These are phyloP conservation scores for Ursus arctos DNA, from an alignment of 2,113 vertebrate species.

Conservation along the genomic window DNA sequence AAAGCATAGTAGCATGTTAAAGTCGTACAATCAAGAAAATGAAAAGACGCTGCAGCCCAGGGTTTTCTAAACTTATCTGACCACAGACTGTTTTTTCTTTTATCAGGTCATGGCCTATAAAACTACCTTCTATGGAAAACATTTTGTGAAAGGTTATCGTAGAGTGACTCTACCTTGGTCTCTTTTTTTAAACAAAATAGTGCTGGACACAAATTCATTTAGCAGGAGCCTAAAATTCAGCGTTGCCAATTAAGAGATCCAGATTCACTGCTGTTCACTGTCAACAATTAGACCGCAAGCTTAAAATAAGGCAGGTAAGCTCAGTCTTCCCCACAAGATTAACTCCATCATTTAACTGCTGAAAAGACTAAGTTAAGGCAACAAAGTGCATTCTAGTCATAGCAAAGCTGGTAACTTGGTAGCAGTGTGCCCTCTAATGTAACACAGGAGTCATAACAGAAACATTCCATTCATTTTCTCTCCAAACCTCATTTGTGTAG, in stretches of 20 bases:
- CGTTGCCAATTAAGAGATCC: background rate
- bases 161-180: background rate
- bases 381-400: background rate
- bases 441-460: background rate
- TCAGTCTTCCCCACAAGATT: background rate
- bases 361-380: background rate
- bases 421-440: constrained; percentile 82
- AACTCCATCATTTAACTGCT: background rate
- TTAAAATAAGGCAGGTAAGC: background rate
- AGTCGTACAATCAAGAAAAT: background rate
- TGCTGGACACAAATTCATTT: background rate
- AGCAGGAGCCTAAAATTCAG: background rate
- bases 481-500: background rate
- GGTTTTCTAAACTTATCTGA: background rate
- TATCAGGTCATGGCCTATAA: background rate
- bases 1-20: background rate
- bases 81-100: background rate
- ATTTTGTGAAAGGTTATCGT: background rate
- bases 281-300: background rate
- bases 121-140: background rate
- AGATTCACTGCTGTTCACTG: background rate
- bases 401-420: background rate
- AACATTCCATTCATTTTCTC: background rate
- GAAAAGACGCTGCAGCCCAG: background rate
- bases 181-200: constrained; percentile 28